Conservation (phyloP, 2,113 vertebrate genomes). For the Cathartes aura region DNA sequence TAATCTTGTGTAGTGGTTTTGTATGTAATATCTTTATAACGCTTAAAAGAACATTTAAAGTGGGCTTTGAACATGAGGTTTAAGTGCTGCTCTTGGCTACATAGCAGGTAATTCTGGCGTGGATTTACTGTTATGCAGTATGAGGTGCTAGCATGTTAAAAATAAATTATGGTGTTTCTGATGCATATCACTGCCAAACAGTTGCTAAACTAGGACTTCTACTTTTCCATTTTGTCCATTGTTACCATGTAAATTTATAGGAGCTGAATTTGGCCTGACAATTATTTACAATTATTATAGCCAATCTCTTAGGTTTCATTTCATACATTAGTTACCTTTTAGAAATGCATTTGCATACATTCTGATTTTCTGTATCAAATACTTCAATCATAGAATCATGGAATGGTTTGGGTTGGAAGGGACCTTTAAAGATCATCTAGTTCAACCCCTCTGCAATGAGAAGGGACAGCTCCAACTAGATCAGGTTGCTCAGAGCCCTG, state of each 20-base stretch:
- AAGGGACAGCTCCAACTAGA: not conserved
- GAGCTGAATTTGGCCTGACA: not conserved
- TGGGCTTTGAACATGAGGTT: not conserved
- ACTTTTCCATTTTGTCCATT: not conserved
- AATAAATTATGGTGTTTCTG: not conserved
- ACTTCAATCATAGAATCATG: not conserved
- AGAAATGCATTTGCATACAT: not conserved
- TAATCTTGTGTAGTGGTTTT: not conserved
- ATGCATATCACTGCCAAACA: not conserved
- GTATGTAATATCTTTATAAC: not conserved
- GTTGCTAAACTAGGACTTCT: not conserved
- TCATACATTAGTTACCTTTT: not conserved
- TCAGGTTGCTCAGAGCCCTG: not conserved
- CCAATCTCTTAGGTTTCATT: not conserved
- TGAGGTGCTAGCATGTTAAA: not conserved
- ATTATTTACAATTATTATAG: not conserved
- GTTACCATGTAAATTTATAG: not conserved
- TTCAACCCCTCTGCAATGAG: accelerated
- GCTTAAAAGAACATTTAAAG: not conserved
- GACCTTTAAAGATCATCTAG: not conserved
- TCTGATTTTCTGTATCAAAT: not conserved
- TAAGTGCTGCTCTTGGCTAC: not conserved
- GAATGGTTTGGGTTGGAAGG: not conserved
- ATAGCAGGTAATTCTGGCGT: not conserved
- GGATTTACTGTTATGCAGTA: not conserved